Base-by-base conservation (phyloP, 1,140 invertebrate genomes). In the Musca domestica region DNA sequence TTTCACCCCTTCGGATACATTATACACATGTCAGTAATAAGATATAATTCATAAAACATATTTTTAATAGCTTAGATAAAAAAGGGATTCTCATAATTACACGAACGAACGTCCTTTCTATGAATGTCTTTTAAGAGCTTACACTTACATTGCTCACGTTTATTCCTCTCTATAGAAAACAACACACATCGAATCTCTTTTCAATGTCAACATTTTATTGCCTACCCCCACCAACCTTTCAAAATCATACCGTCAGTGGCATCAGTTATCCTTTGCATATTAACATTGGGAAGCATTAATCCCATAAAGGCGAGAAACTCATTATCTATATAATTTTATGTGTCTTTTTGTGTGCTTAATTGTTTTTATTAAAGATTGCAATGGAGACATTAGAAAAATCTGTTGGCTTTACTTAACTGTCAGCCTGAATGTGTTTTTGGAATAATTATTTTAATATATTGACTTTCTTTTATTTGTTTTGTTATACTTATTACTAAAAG, bases 321-420 rank as follows among this genome's bases (percentile, higher is more conserved):
- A 56, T 56, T 56, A 30, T 56, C 52, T 56, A 27, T 15, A 56
- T 56, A 56, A 56, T 56, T 56, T 56, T 56, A 56, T 56, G 52
- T 56, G 52, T 56, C 52, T 56, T 56, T 52, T 56, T 56, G 52
- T 56, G 34, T 41, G 34, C 27, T 56, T 56, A 56, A 56, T 56
- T 56, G 52, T 56, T 56, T 56, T 56, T 56, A 14, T 3, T 19
- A 49, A 56, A 56, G 23, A 27, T 10, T 64, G 30, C 67, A 49
- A 68, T 68, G 67, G 58, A 68, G 67, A 68, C 67, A 68, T 68
- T 68, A 68, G 47, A 64, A 68, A 68, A 68, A 68, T 68, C 27
- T 68, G 67, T 64, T 64, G 25, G 22, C 56, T 51, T 68, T 46
- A n/a, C 30, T 27, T 23, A 54, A 54, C 14, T 56, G 19, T 27